Evolutionary conservation across 2,888 invertebrate genomes (phyloP), one percentile per base, ranked within the genome.

Genomic region (Criorhina ranunculi): DNA sequence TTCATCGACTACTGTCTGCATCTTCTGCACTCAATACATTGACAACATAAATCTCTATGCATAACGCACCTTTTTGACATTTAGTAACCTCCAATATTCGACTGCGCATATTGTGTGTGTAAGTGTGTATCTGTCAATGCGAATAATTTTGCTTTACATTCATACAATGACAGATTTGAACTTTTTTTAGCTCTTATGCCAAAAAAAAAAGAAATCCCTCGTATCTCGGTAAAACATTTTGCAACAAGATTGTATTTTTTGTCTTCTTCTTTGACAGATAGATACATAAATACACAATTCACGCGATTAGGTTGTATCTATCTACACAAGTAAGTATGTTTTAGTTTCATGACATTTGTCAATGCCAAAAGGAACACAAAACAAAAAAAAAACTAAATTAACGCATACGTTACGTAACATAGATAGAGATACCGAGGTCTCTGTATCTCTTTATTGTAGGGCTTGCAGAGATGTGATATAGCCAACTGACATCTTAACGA

Each of bases 351-450:
- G 69, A 33, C 57, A 59, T 70, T 60, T 62, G 42, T 62, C 73
- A 73, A 73, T 62, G 73, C 29, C 62, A 73, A 53, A 42, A 51
- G 44, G 11, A 33, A n/a, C n/a, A n/a, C n/a, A n/a, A n/a, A n/a
- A n/a, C n/a, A n/a, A 8, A 37, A 31, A 42, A 46, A 62, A 62
- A 62, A 46, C 62, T 17, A 60, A 17, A 24, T 24, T 24, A 24
- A 5, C 49, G 31, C n/a, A n/a, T 29, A 33, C 11, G 24, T 72
- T 51, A 44, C 31, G 31, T 42, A 62, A 62, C 40, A 17, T 0
- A 11, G 15, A n/a, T 11, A 12, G 9, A 17, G 31, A 44, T 11
- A 44, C 15, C 17, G n/a, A n/a, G n/a, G n/a, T n/a, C n/a, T 7
- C 5, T 17, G 6, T 46, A 7, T 46, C 37, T 6, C 15, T 15